Evolutionary conservation across 2,888 invertebrate species (phyloP).

Genomic region (Acanthopleura granulata): DNA sequence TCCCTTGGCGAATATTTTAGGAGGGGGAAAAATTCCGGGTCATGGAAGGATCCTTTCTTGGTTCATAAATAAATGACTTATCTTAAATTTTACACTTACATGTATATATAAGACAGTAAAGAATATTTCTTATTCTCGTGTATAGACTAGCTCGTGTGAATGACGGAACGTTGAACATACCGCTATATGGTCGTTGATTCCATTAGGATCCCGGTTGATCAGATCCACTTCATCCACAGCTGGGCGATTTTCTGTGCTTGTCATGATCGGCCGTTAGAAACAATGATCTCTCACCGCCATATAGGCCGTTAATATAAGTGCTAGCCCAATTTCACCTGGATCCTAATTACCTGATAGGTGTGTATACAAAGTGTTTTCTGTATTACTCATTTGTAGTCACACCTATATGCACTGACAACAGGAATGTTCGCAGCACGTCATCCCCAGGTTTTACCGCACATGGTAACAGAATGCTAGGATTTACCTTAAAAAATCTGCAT

Average conservation of each 20-base stretch:
- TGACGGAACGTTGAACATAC: conserved; percentile 68
- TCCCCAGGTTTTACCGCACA: too few species aligned
- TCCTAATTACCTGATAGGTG: background rate
- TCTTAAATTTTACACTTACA: background rate
- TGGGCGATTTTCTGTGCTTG: background rate
- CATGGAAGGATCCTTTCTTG: background rate
- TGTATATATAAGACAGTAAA: background rate
- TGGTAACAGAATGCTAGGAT: too few species aligned
- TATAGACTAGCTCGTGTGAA: background rate
- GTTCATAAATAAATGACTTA: background rate
- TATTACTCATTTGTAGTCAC: too few species aligned
- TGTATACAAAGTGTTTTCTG: too few species aligned
- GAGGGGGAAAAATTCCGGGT: background rate
- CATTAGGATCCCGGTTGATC: conserved; percentile 80
- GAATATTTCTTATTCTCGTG: background rate
- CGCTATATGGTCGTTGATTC: conserved; percentile 79
- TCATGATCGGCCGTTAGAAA: too few species aligned
- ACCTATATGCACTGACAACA: too few species aligned
- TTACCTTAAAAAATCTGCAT: too few species aligned
- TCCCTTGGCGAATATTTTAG: too few species aligned
- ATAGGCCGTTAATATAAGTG: background rate
- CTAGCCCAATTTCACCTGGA: background rate
- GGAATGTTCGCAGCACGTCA: too few species aligned
- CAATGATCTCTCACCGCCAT: too few species aligned
- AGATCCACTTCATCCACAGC: conserved; percentile 67